Conservation (phyloP, 2,113 vertebrate genomes). For the Pithys albifrons region DNA sequence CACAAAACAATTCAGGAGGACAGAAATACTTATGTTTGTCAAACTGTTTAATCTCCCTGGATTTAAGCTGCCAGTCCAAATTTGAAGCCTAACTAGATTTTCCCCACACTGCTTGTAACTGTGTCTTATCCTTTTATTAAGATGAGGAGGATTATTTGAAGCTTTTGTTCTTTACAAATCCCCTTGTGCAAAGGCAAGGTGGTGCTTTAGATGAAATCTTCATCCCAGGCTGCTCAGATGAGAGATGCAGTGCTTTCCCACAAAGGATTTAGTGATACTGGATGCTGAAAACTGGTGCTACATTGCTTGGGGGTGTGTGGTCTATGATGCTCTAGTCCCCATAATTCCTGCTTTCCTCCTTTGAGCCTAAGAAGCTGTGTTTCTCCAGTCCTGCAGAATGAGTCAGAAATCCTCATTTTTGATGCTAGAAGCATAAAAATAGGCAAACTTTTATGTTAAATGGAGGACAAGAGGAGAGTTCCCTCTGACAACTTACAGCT, state of each 20-base stretch:
- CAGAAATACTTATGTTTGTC: not conserved
- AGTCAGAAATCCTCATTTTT: not conserved
- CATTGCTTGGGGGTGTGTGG: not conserved
- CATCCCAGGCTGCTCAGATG: not conserved
- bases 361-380: not conserved
- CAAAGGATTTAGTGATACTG: not conserved
- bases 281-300: not conserved
- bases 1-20: not conserved
- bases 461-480: not conserved
- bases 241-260: not conserved
- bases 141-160: slow-evolving; percentile 55
- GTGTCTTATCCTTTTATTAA: slow-evolving; percentile 48
- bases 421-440: not conserved
- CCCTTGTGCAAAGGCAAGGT: not conserved
- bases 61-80: slow-evolving; percentile 19
- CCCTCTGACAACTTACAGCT: not conserved
- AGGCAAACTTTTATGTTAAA: not conserved
- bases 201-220: not conserved
- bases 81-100: slow-evolving; percentile 27
- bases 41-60: slow-evolving; percentile 6
- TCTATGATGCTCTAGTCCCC: not conserved
- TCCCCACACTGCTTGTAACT: slow-evolving; percentile 32
- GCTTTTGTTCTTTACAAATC: slow-evolving; percentile 53
- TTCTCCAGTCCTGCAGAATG: not conserved
- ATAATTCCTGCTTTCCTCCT: not conserved